Percentiles rank a stretch among this genome's conserved stretches.
Conservation (phyloP, 2,888 invertebrate species). For the Tachina fera region DNA sequence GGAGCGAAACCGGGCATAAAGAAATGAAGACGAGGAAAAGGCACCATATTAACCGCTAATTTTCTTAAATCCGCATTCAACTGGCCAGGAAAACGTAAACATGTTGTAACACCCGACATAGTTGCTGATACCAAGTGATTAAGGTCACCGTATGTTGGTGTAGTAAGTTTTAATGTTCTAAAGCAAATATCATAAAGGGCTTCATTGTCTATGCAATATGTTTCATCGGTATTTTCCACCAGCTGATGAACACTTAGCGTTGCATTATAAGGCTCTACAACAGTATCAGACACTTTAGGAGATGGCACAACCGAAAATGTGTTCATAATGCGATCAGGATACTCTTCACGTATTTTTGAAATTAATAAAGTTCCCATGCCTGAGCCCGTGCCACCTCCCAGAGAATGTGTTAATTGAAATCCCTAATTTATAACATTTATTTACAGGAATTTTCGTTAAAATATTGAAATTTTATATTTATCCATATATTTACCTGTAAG, state of each 20-base stretch:
- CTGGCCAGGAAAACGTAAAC: constrained; percentile 95
- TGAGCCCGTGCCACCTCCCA: constrained; percentile 95
- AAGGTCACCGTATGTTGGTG: constrained; percentile 96
- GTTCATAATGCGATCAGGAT: constrained; percentile 93
- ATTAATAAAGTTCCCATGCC: constrained; percentile 94
- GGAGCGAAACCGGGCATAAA: constrained; percentile 99
- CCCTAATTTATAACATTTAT: constrained; percentile 82
- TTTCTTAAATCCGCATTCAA: constrained; percentile 96
- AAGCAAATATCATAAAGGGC: constrained; percentile 96
- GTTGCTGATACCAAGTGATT: constrained; percentile 95
- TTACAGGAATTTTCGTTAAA: not conserved
- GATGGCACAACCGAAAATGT: constrained; percentile 93
- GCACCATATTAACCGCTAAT: constrained; percentile 98
- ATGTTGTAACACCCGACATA: constrained; percentile 94
- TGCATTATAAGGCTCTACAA: constrained; percentile 93
- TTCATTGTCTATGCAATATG: constrained; percentile 96
- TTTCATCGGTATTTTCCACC: constrained; percentile 95
- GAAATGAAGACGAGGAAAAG: constrained; percentile 97
- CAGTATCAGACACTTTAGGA: constrained; percentile 88
- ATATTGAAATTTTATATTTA: not conserved
- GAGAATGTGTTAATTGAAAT: constrained; percentile 91
- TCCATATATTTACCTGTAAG: constrained; percentile 84
- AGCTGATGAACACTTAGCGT: constrained; percentile 94
- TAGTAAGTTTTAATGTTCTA: constrained; percentile 93
- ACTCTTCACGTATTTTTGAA: constrained; percentile 94